Conservation (phyloP, 2,113 vertebrate species). For the Brachypodius melanocephalos region DNA sequence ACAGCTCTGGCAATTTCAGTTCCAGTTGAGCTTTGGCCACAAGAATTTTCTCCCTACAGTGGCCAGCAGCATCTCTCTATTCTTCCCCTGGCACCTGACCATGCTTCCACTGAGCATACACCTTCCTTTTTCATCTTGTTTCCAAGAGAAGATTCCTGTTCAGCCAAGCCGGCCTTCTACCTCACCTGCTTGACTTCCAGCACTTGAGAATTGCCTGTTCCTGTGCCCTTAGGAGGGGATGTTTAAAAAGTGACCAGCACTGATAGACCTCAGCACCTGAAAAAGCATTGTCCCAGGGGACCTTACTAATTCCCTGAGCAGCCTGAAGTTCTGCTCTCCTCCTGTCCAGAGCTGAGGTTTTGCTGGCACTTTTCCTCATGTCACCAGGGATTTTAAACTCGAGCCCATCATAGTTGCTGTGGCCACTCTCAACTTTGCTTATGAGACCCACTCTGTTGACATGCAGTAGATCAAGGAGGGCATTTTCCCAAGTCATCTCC, state of each 20-base stretch:
- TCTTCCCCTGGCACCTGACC: not conserved
- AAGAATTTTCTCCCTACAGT: not conserved
- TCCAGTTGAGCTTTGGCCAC: not conserved
- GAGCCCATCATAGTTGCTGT: not conserved
- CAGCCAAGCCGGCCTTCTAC: not conserved
- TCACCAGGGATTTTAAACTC: not conserved
- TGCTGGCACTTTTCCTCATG: not conserved
- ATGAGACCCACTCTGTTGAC: not conserved
- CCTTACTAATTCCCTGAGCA: not conserved
- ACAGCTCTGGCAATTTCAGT: not conserved
- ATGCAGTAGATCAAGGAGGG: not conserved
- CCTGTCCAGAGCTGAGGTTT: not conserved
- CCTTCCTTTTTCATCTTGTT: not conserved
- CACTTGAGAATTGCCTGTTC: not conserved
- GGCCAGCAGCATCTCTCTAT: not conserved
- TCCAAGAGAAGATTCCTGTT: not conserved
- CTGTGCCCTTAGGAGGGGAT: not conserved
- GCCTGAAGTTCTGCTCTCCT: not conserved
- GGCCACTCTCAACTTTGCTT: rapidly evolving
- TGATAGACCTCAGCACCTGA: not conserved
- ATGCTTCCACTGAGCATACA: not conserved
- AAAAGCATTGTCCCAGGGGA: not conserved
- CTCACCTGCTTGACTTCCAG: not conserved
- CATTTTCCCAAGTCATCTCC: not conserved
- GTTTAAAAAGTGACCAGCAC: not conserved